Conservation (phyloP, 2,797 vertebrate species). For the Prunella strophiata region DNA sequence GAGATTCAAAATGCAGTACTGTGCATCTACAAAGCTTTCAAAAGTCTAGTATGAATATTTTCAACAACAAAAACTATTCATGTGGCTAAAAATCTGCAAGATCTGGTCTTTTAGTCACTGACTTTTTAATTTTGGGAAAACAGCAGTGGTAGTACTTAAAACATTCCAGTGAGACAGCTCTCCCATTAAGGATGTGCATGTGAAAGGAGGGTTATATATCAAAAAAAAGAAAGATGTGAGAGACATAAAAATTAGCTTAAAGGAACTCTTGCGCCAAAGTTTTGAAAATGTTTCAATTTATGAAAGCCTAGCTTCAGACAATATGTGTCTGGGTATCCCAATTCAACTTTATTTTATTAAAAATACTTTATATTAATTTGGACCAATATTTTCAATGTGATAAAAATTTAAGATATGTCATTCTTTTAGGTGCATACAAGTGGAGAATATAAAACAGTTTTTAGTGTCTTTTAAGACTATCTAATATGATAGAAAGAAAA, state of each 20-base stretch:
- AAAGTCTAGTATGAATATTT: background rate
- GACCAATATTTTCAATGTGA: background rate
- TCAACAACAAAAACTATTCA: background rate
- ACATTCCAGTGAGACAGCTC: background rate
- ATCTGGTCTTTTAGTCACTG: background rate
- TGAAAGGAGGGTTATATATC: background rate
- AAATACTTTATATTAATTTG: background rate
- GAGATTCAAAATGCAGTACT: background rate
- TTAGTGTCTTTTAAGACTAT: background rate
- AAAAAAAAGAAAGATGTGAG: background rate
- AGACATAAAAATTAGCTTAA: background rate
- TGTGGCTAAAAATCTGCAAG: background rate
- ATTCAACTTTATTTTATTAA: background rate
- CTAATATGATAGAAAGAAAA: background rate
- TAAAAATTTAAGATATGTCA: background rate
- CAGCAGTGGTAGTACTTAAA: background rate
- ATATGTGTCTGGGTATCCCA: background rate
- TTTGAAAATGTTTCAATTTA: background rate
- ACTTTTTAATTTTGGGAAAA: background rate
- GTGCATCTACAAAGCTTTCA: background rate
- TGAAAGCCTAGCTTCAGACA: background rate
- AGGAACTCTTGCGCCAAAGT: background rate
- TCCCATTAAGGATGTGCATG: background rate
- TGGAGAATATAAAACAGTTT: background rate
- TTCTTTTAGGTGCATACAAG: background rate